These are phyloP conservation scores for Pachyramphus minor DNA, from an alignment of 2,113 vertebrate species.

Conservation along the genomic window DNA sequence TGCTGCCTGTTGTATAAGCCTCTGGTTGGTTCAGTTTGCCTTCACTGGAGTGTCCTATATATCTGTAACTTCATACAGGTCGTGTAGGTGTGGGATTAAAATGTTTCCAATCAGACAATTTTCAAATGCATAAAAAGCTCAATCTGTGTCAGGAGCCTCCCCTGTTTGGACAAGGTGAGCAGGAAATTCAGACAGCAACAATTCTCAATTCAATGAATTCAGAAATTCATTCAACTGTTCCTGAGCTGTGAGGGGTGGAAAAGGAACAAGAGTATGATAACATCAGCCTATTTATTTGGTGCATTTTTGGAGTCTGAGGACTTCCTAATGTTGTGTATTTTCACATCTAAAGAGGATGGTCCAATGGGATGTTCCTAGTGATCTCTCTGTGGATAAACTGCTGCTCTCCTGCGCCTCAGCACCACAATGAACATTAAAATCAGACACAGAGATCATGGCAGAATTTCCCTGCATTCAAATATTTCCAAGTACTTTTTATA, in stretches of 20 bases:
- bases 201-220: too few relatives aligned
- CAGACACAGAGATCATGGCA: neutral
- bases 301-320: neutral
- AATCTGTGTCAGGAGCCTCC: neutral
- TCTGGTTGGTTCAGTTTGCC: neutral
- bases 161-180: neutral
- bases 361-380: neutral
- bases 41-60: neutral
- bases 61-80: neutral
- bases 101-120: neutral
- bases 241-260: neutral
- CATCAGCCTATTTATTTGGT: fast-evolving
- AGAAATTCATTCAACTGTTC: too few relatives aligned
- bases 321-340: neutral
- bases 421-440: neutral
- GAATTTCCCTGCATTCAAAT: neutral
- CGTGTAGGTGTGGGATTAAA: neutral
- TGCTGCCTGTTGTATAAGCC: neutral
- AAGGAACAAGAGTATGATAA: neutral
- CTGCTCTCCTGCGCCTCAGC: neutral
- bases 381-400: neutral
- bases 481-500: neutral
- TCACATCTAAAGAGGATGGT: neutral
- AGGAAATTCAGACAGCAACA: neutral
- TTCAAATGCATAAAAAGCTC: neutral